phyloP scores from a whole-genome alignment of 2,888 invertebrate genomes.

The Gastracanthus pulcherrimus region DNA sequence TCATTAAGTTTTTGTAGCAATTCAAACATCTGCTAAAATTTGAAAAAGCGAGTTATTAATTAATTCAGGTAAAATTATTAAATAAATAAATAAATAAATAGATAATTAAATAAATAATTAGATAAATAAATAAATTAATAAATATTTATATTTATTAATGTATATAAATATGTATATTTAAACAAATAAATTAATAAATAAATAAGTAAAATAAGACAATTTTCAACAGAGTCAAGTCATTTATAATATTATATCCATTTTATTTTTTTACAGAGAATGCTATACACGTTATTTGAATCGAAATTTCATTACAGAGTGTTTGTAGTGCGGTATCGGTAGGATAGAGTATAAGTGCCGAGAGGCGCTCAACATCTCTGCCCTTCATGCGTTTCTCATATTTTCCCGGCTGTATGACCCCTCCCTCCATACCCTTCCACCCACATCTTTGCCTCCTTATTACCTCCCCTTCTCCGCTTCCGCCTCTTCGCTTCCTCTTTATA shows the following conservation, averaged over 20 bases:
- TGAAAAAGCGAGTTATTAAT: too few species aligned
- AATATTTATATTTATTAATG: too few species aligned
- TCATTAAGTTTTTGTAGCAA: too few species aligned
- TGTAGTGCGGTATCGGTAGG: conserved; percentile 11
- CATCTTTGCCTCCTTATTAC: not conserved
- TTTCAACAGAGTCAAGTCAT: not conserved
- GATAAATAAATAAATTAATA: too few species aligned
- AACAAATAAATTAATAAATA: too few species aligned
- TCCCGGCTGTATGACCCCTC: not conserved
- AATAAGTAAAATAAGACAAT: not conserved
- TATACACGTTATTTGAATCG: conserved; percentile 48
- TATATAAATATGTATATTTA: too few species aligned
- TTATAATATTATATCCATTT: conserved; percentile 41
- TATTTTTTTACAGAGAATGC: conserved; percentile 47
- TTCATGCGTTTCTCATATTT: not conserved
- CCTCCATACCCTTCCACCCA: too few species aligned
- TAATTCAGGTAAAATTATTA: too few species aligned
- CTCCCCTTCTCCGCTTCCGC: not conserved
- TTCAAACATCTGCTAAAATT: too few species aligned
- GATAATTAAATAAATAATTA: too few species aligned
- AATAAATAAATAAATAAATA: too few species aligned
- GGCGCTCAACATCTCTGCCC: not conserved
- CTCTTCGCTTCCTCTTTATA: not conserved
- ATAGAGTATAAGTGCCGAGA: conserved; percentile 1
- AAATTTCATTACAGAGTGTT: conserved; percentile 34